These are phyloP conservation scores for Drosophila mauritiana DNA, from an alignment of 1,140 invertebrate species.

Conservation along the genomic window DNA sequence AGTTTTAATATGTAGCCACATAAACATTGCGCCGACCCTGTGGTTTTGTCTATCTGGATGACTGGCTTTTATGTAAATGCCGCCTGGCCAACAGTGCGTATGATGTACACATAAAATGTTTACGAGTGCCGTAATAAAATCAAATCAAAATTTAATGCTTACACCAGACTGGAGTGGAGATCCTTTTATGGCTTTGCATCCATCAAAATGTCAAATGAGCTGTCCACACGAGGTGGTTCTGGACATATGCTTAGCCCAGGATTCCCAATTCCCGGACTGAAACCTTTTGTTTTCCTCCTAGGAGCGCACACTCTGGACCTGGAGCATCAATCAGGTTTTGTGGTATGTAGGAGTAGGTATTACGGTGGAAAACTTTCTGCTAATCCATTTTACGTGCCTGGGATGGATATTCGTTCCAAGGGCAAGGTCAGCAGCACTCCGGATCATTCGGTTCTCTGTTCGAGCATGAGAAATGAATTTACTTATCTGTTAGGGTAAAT, in stretches of 20 bases:
- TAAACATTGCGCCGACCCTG: slow-evolving; percentile 63
- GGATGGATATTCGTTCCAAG: slow-evolving; percentile 40
- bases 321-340: slow-evolving; percentile 44
- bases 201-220: slow-evolving; percentile 81
- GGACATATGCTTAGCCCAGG: slow-evolving; percentile 22
- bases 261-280: neutral
- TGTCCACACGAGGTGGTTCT: slow-evolving; percentile 53
- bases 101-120: slow-evolving; percentile 77
- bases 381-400: slow-evolving; percentile 51
- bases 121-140: slow-evolving; percentile 77
- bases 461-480: slow-evolving; percentile 52
- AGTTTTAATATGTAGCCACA: slow-evolving; percentile 69
- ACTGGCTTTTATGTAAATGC: slow-evolving; percentile 62
- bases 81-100: slow-evolving; percentile 65
- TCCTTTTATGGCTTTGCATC: slow-evolving; percentile 64
- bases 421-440: slow-evolving; percentile 23
- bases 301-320: neutral
- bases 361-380: slow-evolving; percentile 35
- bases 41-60: slow-evolving; percentile 47
- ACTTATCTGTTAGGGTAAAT: slow-evolving; percentile 28
- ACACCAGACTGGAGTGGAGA: slow-evolving; percentile 30
- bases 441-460: slow-evolving; percentile 31
- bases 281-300: slow-evolving; percentile 12
- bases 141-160: slow-evolving; percentile 79
- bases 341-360: slow-evolving; percentile 15